phyloP scores from a whole-genome alignment of 2,888 invertebrate genomes.

The Drymonia ruficornis region DNA sequence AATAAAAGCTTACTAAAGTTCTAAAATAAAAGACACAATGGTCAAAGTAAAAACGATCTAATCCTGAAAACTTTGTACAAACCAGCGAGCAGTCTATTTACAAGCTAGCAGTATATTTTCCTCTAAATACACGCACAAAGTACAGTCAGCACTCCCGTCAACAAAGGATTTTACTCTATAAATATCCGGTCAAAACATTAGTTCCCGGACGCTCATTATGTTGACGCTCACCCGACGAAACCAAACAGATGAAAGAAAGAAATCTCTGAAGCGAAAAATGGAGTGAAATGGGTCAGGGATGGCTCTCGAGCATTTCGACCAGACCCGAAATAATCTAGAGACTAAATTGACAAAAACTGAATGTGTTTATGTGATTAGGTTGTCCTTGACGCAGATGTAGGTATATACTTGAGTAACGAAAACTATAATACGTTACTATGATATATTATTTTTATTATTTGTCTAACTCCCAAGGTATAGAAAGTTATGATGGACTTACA shows the following conservation, averaged over 20 bases:
- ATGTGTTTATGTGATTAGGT: background rate
- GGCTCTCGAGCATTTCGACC: conserved; percentile 41
- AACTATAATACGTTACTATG: background rate
- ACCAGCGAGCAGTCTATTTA: conserved; percentile 26
- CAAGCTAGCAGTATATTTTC: conserved; percentile 26
- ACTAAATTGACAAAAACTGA: conserved; percentile 14
- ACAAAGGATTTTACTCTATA: conserved; percentile 53
- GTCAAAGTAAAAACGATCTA: background rate
- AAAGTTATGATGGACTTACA: no score
- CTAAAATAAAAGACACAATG: background rate
- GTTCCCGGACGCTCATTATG: conserved; percentile 62
- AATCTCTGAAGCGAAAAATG: conserved; percentile 65
- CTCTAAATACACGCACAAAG: conserved; percentile 37
- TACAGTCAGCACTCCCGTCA: conserved; percentile 33
- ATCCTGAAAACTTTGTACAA: background rate
- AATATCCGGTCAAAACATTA: conserved; percentile 68
- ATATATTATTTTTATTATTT: no score
- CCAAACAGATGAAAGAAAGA: conserved; percentile 67
- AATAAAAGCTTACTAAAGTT: no score
- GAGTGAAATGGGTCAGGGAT: conserved; percentile 54
- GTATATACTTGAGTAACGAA: background rate
- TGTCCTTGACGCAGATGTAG: background rate
- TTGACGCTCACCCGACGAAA: conserved; percentile 61
- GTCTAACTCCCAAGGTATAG: no score
- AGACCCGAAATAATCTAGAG: conserved; percentile 15